Evolutionary conservation across 2,113 vertebrate species (phyloP).

Genomic region (Macaca fascicularis): T2T-MFA8v1.1 NC_088387.1:113629001-113629500

Average conservation of each 20-base stretch:
- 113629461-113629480: accelerated
- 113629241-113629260: not conserved
- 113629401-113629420: accelerated
- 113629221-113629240: accelerated
- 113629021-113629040: slow-evolving; percentile 33
- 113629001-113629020: slow-evolving; percentile 68
- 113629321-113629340: accelerated
- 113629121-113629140: not conserved
- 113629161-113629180: not conserved
- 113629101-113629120: not conserved
- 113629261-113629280: not conserved
- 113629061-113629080: slow-evolving; percentile 61
- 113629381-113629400: too few species aligned
- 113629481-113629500: too few species aligned
- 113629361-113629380: not conserved
- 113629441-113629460: not conserved
- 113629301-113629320: not conserved
- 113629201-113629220: accelerated
- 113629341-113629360: accelerated
- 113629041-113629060: slow-evolving; percentile 70
- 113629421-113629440: accelerated
- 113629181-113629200: accelerated
- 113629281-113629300: not conserved
- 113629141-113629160: accelerated
- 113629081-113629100: not conserved